Evolutionary conservation across 1,140 invertebrate genomes (phyloP).

Genomic region (Lordiphosa stackelbergi): DNA sequence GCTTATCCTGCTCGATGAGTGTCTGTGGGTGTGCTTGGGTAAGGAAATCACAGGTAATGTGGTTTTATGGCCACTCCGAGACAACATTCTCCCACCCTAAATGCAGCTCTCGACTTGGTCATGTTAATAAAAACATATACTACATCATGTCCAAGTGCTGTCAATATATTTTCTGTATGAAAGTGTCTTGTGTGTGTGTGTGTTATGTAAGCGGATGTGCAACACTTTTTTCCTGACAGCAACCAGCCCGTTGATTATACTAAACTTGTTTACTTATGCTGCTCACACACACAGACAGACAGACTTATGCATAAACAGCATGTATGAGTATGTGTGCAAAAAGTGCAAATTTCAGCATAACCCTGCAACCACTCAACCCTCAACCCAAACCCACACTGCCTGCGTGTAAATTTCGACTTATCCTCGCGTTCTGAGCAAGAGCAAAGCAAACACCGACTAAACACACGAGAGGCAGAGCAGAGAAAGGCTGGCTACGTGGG

Average conservation of each 20-base stretch:
- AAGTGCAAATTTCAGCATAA: conserved; percentile 70
- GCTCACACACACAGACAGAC: conserved; percentile 19
- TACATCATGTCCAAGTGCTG: conserved; percentile 32
- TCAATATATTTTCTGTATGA: conserved; percentile 1
- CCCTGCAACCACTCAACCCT: conserved; percentile 32
- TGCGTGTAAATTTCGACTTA: conserved; percentile 69
- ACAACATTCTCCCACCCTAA: conserved; percentile 33
- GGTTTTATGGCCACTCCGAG: conserved; percentile 63
- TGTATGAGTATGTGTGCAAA: conserved; percentile 22
- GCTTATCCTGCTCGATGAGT: conserved; percentile 8
- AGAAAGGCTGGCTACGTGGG: background rate
- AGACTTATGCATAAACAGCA: conserved; percentile 1
- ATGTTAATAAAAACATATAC: conserved; percentile 72
- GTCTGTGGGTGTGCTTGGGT: conserved; percentile 24
- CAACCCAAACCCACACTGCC: conserved; percentile 27
- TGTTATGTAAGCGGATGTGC: conserved; percentile 68
- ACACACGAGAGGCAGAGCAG: conserved; percentile 1
- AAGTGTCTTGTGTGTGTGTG: conserved; percentile 20
- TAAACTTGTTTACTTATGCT: conserved; percentile 72
- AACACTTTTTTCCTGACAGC: conserved; percentile 45
- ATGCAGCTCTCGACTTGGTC: conserved; percentile 45
- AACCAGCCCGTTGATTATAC: conserved; percentile 62
- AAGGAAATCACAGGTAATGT: conserved; percentile 69
- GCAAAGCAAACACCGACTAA: conserved; percentile 50
- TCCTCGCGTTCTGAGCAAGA: conserved; percentile 56